These are phyloP conservation scores for Parascotia fuliginaria DNA, from an alignment of 2,888 invertebrate species.

Conservation along the genomic window DNA sequence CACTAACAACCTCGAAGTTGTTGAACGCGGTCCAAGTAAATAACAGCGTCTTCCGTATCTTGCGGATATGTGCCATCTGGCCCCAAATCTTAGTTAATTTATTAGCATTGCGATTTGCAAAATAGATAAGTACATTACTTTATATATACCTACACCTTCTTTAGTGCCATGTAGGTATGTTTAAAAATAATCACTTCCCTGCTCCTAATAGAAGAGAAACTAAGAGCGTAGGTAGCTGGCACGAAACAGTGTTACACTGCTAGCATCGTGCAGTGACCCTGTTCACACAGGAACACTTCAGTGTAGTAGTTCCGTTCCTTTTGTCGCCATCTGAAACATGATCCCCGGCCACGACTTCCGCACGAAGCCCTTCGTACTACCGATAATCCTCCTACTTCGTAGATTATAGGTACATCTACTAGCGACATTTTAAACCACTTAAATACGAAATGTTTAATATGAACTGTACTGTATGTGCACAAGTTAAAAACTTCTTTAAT, in stretches of 20 bases:
- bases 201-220: neutral
- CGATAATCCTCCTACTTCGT: conserved; percentile 66
- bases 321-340: conserved; percentile 73
- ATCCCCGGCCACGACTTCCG: conserved; percentile 78
- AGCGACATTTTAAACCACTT: conserved; percentile 42
- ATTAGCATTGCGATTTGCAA: conserved; percentile 22
- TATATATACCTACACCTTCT: neutral
- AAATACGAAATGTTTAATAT: conserved; percentile 4
- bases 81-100: conserved; percentile 57
- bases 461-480: conserved; percentile 2
- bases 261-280: conserved; percentile 55
- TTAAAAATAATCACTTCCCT: conserved; percentile 3
- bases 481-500: conserved; percentile 1
- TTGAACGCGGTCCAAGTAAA: conserved; percentile 77
- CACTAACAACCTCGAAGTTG: conserved; percentile 68
- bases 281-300: conserved; percentile 66
- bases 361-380: conserved; percentile 74
- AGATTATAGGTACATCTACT: conserved; percentile 50
- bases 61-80: conserved; percentile 66
- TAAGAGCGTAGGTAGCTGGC: conserved; percentile 21
- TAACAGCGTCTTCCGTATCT: conserved; percentile 69
- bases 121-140: too few species aligned
- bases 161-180: neutral
- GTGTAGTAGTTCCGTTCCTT: conserved; percentile 75
- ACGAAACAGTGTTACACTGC: conserved; percentile 34